Base-by-base conservation (phyloP, 2,888 invertebrate genomes). In the Eupithecia insigniata region DNA sequence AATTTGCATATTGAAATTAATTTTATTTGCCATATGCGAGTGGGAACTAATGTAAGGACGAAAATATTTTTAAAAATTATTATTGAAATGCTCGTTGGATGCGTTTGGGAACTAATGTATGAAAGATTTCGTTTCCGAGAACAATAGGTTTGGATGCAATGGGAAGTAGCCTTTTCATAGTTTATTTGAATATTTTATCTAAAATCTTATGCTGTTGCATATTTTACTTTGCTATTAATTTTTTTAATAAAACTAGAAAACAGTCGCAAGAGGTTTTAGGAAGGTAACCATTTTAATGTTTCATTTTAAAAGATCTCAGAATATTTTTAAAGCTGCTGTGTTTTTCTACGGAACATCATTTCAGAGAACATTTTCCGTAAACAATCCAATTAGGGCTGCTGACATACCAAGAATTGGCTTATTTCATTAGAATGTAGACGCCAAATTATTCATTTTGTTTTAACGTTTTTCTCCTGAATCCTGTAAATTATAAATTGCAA, bases 361-460 rank as follows among this genome's bases (percentile, higher is more conserved):
- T 55, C 55, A 3, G 55, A 55, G 55, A 55, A 55, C 55, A 55
- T 46, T 55, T 55, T 26, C 55, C 55, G 55, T 26, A 22, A 55
- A 55, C 55, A 55, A 55, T 55, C 55, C 55, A 55, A 26, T 55
- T 55, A 55, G 22, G 14, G 14, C 55, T 55, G 22, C 22, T 4
- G 55, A 55, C 55, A 55, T 14, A 55, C 26, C 26, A 26, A 26
- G 65, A 43, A 43, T 65, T 18, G 43, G 65, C 43, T 65, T 43
- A 65, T 28, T 43, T 65, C 43, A 65, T 55, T 55, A 55, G 26
- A 55, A 26, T 55, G 46, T 51, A 22, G 55, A 55, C 55, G 55
- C 12, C 55, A 55, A 55, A 55, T 14, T 22, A 46, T n/a, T 46
- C n/a, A 22, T 22, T 43, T 51, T 51, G 10, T 51, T 51, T 55